A percentile compares a stretch with the other conserved stretches of the same genome.
Evolutionary conservation across 2,113 vertebrate genomes (phyloP).

Genomic region (Burhinus oedicnemus): DNA sequence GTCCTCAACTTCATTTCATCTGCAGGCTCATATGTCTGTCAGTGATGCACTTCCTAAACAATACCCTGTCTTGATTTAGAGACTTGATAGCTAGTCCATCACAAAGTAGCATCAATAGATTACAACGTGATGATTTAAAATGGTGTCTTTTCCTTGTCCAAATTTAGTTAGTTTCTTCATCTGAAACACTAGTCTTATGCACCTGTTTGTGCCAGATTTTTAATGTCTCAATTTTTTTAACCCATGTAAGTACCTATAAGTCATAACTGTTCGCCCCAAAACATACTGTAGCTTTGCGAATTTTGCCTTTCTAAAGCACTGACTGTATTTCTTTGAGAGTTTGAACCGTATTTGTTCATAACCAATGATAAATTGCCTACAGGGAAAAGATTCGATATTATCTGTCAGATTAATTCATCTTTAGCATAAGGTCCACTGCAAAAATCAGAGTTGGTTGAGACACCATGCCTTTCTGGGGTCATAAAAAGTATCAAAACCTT

Average conservation of each 20-base stretch:
- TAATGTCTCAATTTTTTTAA: not conserved
- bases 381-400: not conserved
- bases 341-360: not conserved
- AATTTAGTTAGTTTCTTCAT: not conserved
- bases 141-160: not conserved
- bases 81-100: not conserved
- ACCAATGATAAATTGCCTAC: not conserved
- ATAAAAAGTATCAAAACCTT: not conserved
- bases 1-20: not conserved
- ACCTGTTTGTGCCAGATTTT: not conserved
- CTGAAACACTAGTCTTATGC: not conserved
- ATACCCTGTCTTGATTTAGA: accelerated
- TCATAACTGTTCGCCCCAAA: not conserved
- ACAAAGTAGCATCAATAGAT: not conserved
- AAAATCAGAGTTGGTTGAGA: not conserved
- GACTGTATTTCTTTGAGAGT: not conserved
- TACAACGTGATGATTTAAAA: not conserved
- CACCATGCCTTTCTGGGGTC: not conserved
- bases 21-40: not conserved
- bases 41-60: not conserved
- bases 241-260: not conserved
- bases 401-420: not conserved
- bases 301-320: not conserved
- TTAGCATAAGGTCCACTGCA: not conserved
- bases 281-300: not conserved